Evolutionary conservation across 2,113 vertebrate species (phyloP), one percentile per base, ranked within the genome.

Genomic region (Lonchura striata): DNA sequence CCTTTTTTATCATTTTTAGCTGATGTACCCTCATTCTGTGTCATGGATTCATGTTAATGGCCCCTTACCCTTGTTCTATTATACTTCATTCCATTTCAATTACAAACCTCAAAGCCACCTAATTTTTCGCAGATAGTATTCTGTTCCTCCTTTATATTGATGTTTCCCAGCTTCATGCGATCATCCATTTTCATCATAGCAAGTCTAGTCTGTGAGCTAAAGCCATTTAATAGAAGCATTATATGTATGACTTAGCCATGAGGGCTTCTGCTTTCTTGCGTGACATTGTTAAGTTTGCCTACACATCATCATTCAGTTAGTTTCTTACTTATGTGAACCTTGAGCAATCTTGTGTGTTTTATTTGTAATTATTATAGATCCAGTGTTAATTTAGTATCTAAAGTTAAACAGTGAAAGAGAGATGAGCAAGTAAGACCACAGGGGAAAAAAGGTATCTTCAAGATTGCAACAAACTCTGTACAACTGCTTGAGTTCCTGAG

Each of bases 71-170:
- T 94, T 94, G 64, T 89, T 90, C 88, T 86, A 93, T 90, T 95
- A 78, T 30, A 86, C 76, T 88, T 88, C 72, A 79, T 92, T 95
- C 94, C 31, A 75, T 95, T 95, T 95, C 91, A 92, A 82, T 95
- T 95, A 94, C 65, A 91, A 94, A 94, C 49, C 60, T 84, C 86
- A 90, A 88, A 96, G 86, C 15, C 65, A 92, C 69, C 56, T 86
- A 88, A 91, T 92, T 84, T 96, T 94, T 95, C 7, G 60, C 84
- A 60, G 76, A n/a, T 88, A 66, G 78, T 90, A 81, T 37, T 90
- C 82, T 86, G 64, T 90, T 88, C 69, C 68, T 93, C 56, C 76
- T 88, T 86, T 88, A 49, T 92, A 88, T 70, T 96, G 92, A 94
- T 93, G 92, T 74, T 47, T 90, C 46, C 30, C n/a, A 86, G 59